Base-by-base conservation (phyloP, 2,113 vertebrate species). In the Carassius auratus region DNA sequence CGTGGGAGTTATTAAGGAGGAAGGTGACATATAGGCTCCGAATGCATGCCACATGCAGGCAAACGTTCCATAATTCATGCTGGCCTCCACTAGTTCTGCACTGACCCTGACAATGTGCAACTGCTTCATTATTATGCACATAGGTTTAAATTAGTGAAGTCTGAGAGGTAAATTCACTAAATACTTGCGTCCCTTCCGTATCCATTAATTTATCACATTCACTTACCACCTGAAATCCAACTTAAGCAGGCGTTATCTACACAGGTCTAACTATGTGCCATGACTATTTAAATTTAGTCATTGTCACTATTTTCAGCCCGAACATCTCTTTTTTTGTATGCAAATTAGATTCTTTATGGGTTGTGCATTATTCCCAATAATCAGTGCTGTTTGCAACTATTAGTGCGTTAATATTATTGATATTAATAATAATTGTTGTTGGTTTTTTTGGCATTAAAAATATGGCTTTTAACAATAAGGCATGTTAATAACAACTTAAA, bases 51-150 rank as follows among this genome's bases (percentile, higher is more conserved):
- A 55, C 64, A 69, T 73, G 78, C 73, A 80, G 66, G 33, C n/a
- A 52, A 75, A 78, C 45, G 8, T 76, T 26, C 55, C 45, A 79
- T 81, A 85, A 88, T 77, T 84, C 84, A 86, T 50, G 59, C 8
- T 12, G 66, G 36, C 75, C 64, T 77, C 66, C 52, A 66, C 62
- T 59, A 69, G 68, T 66, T 21, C 66, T 45, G 14, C 36, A 57
- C 62, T 57, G 84, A 78, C 84, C 75, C 84, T 85, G 26, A 68
- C 55, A 59, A 19, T 52, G 74, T 68, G 50, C 61, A 69, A 52
- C 76, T 42, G 33, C 26, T 38, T 75, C 45, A 69, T 69, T 77
- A 57, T 69, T 8, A 7, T 36, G 23, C 26, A 55, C 26, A 33
- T 21, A 5, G 48, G 26, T 68, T 23, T 26, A 66, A 19, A 61